Base-by-base conservation (phyloP, 2,888 invertebrate genomes). In the Nephrocerus scutellatus region DNA sequence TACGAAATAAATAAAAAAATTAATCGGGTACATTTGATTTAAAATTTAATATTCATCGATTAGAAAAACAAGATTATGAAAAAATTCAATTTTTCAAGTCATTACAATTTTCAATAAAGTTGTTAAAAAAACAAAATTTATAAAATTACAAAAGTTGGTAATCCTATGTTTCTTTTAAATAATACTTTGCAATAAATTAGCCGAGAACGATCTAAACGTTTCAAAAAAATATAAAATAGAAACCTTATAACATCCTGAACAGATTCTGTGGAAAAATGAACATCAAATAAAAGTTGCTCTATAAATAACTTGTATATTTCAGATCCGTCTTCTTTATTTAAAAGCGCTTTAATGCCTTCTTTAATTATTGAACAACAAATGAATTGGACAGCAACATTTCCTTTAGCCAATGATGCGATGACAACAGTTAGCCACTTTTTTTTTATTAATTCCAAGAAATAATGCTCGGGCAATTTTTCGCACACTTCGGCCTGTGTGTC, bases 221-320 rank as follows among this genome's bases (percentile, higher is more conserved):
- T 6, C 2, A 2, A 13, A 29, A 39, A 29, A 18, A 20, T 9
- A 12, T 34, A 23, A 13, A n/a, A 33, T 44, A 65, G 74, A 70
- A 63, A 81, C 82, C 70, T 70, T 30, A 82, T 73, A 34, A 80
- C 57, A 38, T 63, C 60, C 39, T 72, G 70, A 6, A 79, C 74
- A 18, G 75, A 73, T 7, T 68, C 59, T 21, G 70, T 63, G 21
- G 75, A 73, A 29, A 84, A 66, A 38, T 73, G 72, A n/a, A 85
- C 66, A 39, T 75, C 72, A 34, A 72, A 67, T 22, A 85, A 58
- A 15, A 85, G 59, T 26, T 73, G 68, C 36, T 74, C 71, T 0
- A 82, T 70, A 51, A 82, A 72, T 2, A 62, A 59, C 42, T 72
- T 71, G 41, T 74, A 73, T n/a, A 64, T 59, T 33, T 61, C 62